Evolutionary conservation across 2,113 vertebrate genomes (phyloP), one percentile per base, ranked within the genome.

Genomic region (Malurus melanocephalus): DNA sequence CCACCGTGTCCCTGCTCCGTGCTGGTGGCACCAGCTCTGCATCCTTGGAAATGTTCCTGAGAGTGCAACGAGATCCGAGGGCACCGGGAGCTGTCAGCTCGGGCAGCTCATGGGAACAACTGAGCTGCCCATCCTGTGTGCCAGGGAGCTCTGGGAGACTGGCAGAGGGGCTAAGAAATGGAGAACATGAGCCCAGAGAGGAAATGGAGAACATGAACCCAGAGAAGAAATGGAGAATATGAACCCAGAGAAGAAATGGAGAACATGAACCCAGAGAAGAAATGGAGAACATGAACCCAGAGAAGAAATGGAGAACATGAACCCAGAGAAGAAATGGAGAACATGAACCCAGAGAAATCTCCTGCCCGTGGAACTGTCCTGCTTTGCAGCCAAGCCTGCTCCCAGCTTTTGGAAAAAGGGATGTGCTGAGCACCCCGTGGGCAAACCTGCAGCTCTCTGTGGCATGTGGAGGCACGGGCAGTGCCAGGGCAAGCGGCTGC

Each of bases 401-500:
- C 19, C 27, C 46, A 84, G 78, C 42, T 51, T 61, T 35, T 13
- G 62, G n/a, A 5, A 42, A 45, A 26, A 30, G 23, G 0, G 2
- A 33, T 0, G 3, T 45, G 32, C 64, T 0, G 11, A 78, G 42
- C 30, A 8, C 16, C 16, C n/a, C 3, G 0, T 0, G 48, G 60
- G 45, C 10, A 13, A 19, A 22, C 5, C 61, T 1, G 3, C 40
- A 18, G 62, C 62, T 33, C 30, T 40, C 59, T 8, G 1, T 0
- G 5, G 57, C 1, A 0, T 9, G 16, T 0, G 7, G 26, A 6
- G 1, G 22, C 35, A 1, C 0, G 5, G 43, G 21, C 45, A 51
- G 53, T 0, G 7, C 60, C 5, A 8, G 60, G 53, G 10, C 22
- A 4, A 8, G 2, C 0, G 5, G 20, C 18, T 28, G 35, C 33